A percentile compares a stretch with the other conserved stretches of the same genome.
Conservation (phyloP, 2,113 vertebrate genomes). For the Pipra filicauda region DNA sequence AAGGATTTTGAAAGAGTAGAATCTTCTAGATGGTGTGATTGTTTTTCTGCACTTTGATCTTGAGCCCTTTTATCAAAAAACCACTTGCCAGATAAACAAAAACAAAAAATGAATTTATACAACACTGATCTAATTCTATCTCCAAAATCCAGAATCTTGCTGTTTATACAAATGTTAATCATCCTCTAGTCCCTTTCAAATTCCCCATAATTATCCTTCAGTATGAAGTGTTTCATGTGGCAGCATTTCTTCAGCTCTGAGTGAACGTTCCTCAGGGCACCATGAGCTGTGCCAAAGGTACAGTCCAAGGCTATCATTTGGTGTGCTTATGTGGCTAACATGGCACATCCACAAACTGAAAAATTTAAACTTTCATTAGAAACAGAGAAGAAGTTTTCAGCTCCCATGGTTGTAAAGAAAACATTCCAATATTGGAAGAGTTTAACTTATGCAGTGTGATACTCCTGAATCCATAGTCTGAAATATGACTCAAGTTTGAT, state of each 20-base stretch:
- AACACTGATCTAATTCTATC: slow-evolving; percentile 12
- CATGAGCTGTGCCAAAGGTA: slow-evolving; percentile 24
- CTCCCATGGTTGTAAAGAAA: slow-evolving; percentile 8
- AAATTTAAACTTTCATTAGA: slow-evolving; percentile 12
- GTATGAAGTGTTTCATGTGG: slow-evolving; percentile 23
- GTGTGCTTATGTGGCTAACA: neutral
- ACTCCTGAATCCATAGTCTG: neutral
- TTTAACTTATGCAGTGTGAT: neutral
- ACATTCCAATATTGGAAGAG: neutral
- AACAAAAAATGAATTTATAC: neutral
- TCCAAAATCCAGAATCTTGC: neutral
- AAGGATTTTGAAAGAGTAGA: neutral
- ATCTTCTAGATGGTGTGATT: neutral
- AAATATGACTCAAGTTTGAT: neutral
- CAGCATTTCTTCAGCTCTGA: slow-evolving; percentile 29
- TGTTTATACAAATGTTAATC: slow-evolving; percentile 40
- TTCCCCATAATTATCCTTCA: slow-evolving; percentile 19
- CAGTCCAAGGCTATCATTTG: slow-evolving; percentile 36
- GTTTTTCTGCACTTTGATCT: neutral
- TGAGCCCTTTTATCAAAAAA: slow-evolving; percentile 17
- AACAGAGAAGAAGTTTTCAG: neutral
- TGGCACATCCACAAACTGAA: slow-evolving; percentile 21
- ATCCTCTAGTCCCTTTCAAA: slow-evolving; percentile 15
- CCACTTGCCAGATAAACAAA: slow-evolving; percentile 2
- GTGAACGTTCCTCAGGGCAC: neutral